Conservation (phyloP, 2,888 invertebrate genomes). For the Tenthredo notha region DNA sequence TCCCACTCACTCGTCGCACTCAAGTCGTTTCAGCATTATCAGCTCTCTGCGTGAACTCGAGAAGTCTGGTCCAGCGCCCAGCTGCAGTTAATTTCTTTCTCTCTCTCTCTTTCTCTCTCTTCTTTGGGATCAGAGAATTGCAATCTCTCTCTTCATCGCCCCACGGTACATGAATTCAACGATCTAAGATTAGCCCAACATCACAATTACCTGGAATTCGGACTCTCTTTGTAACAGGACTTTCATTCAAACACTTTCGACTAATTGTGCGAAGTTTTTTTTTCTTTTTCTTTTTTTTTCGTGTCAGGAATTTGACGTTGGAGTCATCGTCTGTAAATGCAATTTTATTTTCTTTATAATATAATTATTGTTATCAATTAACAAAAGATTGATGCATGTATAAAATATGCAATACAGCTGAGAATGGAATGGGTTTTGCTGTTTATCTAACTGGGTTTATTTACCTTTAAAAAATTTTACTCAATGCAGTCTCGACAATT, state of each 20-base stretch:
- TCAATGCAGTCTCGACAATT: background rate
- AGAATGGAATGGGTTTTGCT: background rate
- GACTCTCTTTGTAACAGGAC: background rate
- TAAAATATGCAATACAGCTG: background rate
- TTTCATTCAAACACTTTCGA: background rate
- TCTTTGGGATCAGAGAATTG: background rate
- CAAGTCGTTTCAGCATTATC: constrained; percentile 24
- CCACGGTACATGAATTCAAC: background rate
- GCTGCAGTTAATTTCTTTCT: background rate
- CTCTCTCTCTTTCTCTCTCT: background rate
- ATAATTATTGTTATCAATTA: background rate
- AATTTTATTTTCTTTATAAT: background rate
- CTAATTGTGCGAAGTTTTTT: background rate
- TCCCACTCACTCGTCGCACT: background rate
- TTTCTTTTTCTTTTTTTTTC: too few relatives aligned
- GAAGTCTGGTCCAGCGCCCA: background rate
- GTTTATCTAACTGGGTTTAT: background rate
- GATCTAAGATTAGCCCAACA: background rate
- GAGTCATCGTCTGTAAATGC: background rate
- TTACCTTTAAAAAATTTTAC: background rate
- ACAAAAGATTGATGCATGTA: background rate
- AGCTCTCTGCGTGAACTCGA: constrained; percentile 7
- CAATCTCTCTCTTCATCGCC: background rate
- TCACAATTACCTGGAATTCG: background rate
- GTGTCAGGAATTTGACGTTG: background rate